phyloP scores from a whole-genome alignment of 2,113 vertebrate genomes.

The Limanda limanda region DNA sequence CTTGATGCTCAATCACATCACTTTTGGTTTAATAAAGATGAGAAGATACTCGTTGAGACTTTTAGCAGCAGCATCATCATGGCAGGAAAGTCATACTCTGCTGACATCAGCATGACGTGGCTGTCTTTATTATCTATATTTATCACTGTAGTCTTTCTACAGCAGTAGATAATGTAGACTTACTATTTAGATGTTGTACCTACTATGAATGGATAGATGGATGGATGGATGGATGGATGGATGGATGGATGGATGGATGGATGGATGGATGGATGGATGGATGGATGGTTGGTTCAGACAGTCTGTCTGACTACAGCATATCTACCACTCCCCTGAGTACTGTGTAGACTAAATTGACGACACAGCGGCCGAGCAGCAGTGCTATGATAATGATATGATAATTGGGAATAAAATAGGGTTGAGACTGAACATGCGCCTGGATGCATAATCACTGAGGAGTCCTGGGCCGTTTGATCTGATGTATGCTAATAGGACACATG shows the following conservation, averaged over 20 bases:
- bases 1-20: not conserved
- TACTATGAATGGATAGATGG: not conserved
- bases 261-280: not conserved
- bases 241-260: not conserved
- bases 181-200: not conserved
- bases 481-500: constrained; percentile 73
- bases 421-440: constrained; percentile 68
- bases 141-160: not conserved
- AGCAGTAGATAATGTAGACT: no score
- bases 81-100: not conserved
- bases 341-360: constrained; percentile 60
- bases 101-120: not conserved
- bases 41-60: not conserved
- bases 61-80: not conserved
- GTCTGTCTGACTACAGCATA: constrained; percentile 32
- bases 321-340: constrained; percentile 58
- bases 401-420: constrained; percentile 70
- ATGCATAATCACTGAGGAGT: constrained; percentile 64
- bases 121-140: not conserved
- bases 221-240: not conserved
- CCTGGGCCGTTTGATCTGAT: constrained; percentile 71
- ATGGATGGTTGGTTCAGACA: constrained; percentile 19
- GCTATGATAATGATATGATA: constrained; percentile 77
- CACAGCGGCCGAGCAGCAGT: constrained; percentile 35
- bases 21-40: not conserved